Evolutionary conservation across 1,140 invertebrate genomes (phyloP), one percentile per base, ranked within the genome.

Genomic region (Helicorthomorpha holstii): DNA sequence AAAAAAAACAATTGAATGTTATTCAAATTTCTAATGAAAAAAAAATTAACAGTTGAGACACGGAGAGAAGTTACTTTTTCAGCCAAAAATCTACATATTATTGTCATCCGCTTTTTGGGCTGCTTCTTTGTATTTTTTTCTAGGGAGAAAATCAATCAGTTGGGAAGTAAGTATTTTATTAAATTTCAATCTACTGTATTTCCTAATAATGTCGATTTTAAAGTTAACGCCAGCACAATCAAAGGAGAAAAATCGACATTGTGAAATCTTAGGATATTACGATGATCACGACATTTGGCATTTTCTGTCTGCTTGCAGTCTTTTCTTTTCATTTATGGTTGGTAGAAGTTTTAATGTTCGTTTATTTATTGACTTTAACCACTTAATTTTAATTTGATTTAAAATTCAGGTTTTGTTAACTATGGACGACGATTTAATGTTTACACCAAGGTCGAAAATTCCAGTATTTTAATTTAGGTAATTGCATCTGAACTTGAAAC

Each of bases 261-360:
- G 89, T 63, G 68, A 77, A 2, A 60, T 89, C 3, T 68, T 90
- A 1, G 68, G 77, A 48, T 89, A 91, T 60, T 90, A 84, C 62
- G 89, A 94, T 67, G 75, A 73, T 27, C 89, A 93, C 66, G 88
- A 93, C 61, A 75, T 87, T 23, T 93, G 89, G 89, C 88, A 93
- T 67, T 79, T 89, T 58, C 68, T 89, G 0, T 91, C 87, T 19
- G 82, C 87, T 3, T 73, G 79, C 26, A 83, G 82, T 42, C 78
- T 92, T 74, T 92, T 91, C 61, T 82, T 91, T 59, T 86, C 82
- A 24, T 92, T 91, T 62, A 84, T 85, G 79, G 75, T 81, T 58
- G 63, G 58, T 53, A 1, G 21, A 43, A 27, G 45, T 7, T 43
- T 54, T 26, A 27, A 41, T 23, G 12, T 58, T 38, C 22, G 26